Percentiles rank a stretch among this genome's conserved stretches.
These are phyloP conservation scores for Hirtodrosophila trivittata DNA, from an alignment of 2,888 invertebrate genomes.

Conservation along the genomic window DNA sequence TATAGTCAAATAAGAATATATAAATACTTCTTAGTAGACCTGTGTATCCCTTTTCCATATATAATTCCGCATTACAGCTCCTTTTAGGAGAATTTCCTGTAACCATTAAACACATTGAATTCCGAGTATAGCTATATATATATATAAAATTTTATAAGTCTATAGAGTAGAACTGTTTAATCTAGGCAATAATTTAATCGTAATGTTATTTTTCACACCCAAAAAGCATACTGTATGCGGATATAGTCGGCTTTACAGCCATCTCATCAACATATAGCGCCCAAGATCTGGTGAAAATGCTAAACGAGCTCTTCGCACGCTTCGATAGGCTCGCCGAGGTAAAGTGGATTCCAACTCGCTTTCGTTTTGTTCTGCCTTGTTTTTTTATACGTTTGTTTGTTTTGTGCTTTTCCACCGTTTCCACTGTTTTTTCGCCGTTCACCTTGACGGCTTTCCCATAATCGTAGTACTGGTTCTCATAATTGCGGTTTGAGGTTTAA, in stretches of 20 bases:
- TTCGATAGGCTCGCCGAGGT: conserved; percentile 95
- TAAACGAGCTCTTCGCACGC: conserved; percentile 97
- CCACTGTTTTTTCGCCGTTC: no score
- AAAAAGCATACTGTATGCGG: conserved; percentile 95
- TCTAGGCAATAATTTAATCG: conserved; percentile 37
- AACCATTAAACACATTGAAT: no score
- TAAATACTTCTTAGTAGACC: no score
- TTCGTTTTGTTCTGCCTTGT: conserved; percentile 23
- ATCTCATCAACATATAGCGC: conserved; percentile 97
- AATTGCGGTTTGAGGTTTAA: conserved; percentile 8
- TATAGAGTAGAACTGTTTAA: neutral
- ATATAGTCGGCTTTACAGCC: conserved; percentile 98
- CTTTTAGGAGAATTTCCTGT: no score
- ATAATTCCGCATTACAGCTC: no score
- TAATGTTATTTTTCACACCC: conserved; percentile 47
- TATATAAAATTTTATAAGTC: no score
- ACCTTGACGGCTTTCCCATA: conserved; percentile 36
- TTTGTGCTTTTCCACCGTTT: conserved; percentile 42
- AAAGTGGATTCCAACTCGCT: conserved; percentile 67
- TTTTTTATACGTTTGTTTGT: conserved; percentile 14
- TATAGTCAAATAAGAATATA: no score
- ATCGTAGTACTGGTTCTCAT: conserved; percentile 43
- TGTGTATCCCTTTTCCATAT: no score
- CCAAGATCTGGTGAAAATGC: conserved; percentile 96
- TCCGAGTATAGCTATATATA: no score